These are phyloP conservation scores for Drosophila nr. perissopoda DNA, from an alignment of 2,888 invertebrate genomes.

Conservation along the genomic window DNA sequence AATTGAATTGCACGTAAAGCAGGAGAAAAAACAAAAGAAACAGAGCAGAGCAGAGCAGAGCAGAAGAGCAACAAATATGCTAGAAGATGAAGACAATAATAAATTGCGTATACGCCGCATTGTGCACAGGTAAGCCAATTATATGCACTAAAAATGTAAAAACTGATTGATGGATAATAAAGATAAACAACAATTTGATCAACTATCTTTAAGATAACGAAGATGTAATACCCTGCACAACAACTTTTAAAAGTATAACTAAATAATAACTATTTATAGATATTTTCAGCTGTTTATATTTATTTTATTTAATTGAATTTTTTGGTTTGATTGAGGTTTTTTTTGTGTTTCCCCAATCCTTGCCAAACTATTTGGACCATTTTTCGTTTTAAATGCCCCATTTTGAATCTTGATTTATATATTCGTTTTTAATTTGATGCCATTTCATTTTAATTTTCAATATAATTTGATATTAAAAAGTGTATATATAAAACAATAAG, in stretches of 20 bases:
- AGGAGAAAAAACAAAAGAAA: not conserved
- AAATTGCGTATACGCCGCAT: slow-evolving; percentile 74
- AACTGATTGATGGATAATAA: slow-evolving; percentile 11
- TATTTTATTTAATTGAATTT: not conserved
- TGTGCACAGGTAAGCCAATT: slow-evolving; percentile 33
- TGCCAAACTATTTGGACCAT: not conserved
- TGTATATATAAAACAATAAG: not conserved
- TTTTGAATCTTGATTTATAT: not conserved
- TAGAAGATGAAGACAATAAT: slow-evolving; percentile 11
- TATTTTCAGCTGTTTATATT: not conserved
- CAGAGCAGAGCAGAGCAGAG: slow-evolving; percentile 8
- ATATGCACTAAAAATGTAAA: slow-evolving; percentile 6
- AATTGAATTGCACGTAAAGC: slow-evolving; percentile 72
- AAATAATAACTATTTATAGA: not conserved
- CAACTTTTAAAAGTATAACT: not conserved
- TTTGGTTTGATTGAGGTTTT: not conserved
- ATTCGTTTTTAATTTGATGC: not conserved
- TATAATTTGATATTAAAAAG: not conserved
- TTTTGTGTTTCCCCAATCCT: not conserved
- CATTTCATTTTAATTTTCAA: not conserved
- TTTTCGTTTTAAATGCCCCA: not conserved
- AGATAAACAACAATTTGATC: not conserved
- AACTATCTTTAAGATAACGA: not conserved
- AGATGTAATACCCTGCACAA: not conserved
- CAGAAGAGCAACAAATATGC: slow-evolving; percentile 27